Conservation (phyloP, 2,113 vertebrate genomes). For the Cebidichthys violaceus region DNA sequence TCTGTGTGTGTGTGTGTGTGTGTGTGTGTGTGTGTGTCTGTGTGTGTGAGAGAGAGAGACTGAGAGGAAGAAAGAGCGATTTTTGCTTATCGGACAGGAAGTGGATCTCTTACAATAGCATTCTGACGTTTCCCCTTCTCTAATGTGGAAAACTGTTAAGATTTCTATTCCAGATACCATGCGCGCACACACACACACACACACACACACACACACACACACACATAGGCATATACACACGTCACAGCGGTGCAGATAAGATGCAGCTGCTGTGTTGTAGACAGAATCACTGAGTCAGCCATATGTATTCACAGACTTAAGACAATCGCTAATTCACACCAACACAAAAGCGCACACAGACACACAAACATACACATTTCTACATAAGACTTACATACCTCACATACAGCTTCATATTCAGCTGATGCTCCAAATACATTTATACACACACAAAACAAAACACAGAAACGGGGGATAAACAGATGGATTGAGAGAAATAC, state of each 20-base stretch:
- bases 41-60: slow-evolving; percentile 5
- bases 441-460: slow-evolving; percentile 23
- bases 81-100: slow-evolving; percentile 85
- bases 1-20: slow-evolving; percentile 15
- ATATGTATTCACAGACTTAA: slow-evolving; percentile 78
- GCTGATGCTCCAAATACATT: slow-evolving; percentile 43
- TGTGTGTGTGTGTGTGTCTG: slow-evolving; percentile 9
- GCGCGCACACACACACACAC: slow-evolving; percentile 19
- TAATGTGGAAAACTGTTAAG: slow-evolving; percentile 82
- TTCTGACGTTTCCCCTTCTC: slow-evolving; percentile 78
- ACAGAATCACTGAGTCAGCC: slow-evolving; percentile 83
- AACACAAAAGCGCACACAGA: slow-evolving; percentile 53
- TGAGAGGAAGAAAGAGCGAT: slow-evolving; percentile 64
- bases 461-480: slow-evolving; percentile 13
- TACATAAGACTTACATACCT: slow-evolving; percentile 60
- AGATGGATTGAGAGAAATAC: slow-evolving; percentile 21
- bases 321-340: slow-evolving; percentile 75
- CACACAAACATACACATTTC: slow-evolving; percentile 43
- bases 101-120: slow-evolving; percentile 84
- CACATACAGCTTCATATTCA: slow-evolving; percentile 55
- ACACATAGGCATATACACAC: slow-evolving; percentile 56
- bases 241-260: slow-evolving; percentile 83
- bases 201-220: slow-evolving; percentile 53
- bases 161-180: slow-evolving; percentile 81
- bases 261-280: slow-evolving; percentile 78